Evolutionary conservation across 2,888 invertebrate species (phyloP), one percentile per base, ranked within the genome.

Genomic region (Lasioglossum zephyrum): DNA sequence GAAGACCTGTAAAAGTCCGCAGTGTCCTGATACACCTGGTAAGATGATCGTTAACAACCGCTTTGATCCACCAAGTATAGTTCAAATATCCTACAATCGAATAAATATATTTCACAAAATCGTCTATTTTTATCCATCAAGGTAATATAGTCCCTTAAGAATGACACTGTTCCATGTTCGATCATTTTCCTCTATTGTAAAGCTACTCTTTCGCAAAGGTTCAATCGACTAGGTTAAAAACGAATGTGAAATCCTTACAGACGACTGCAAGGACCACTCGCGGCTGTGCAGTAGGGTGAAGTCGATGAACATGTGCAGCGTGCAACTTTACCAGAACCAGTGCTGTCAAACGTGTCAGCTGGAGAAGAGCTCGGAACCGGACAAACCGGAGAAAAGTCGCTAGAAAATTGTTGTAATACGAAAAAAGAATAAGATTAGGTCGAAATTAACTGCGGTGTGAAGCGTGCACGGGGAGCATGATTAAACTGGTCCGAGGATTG

Each of bases 271-370:
- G 92, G 98, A 98, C 95, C 96, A 97, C 70, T 98, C 98, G 74
- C 97, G 97, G 91, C 98, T 98, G 95, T 99, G 99, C 95, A 97
- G 97, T 92, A 98, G 98, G 93, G 98, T 98, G 39, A 97, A 97
- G 91, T 96, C 97, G 79, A 97, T 98, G 97, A 98, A 98, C 93
- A 96, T 99, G 96, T 99, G 99, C 95, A 97, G 97, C 78, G 96
- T 98, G 90, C 96, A 97, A 92, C 97, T 98, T 66, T 99, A 98
- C 95, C 97, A 97, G 94, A 97, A 97, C 93, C 98, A 98, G 94
- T 99, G 99, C 95, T 99, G 99, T 96, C 96, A 97, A 92, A 97
- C 98, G 79, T 98, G 98, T 95, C 95, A 63, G 92, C 85, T 92
- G 92, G 83, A 69, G 36, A 86, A 83, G 77, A 85, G 84, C 85